Conservation (phyloP, 2,113 vertebrate genomes). For the Chlorodrepanis virens region DNA sequence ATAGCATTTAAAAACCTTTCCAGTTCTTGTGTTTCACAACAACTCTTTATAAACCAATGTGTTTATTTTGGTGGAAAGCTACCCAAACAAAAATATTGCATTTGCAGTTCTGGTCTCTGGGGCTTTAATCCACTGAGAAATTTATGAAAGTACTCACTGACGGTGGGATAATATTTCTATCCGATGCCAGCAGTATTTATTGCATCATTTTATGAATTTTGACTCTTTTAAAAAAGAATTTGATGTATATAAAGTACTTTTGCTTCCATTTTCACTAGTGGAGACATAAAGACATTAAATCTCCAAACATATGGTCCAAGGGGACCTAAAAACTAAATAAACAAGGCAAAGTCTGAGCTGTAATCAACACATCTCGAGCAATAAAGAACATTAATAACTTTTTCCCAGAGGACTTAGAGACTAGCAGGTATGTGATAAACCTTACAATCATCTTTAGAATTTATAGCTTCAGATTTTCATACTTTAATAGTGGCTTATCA, state of each 20-base stretch:
- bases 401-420: neutral
- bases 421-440: neutral
- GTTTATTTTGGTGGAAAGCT: slow-evolving; percentile 19
- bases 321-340: slow-evolving; percentile 6
- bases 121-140: slow-evolving; percentile 7
- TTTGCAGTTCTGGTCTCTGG: slow-evolving; percentile 1
- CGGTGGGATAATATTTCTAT: neutral
- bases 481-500: neutral
- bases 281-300: neutral
- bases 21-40: neutral
- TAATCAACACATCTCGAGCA: slow-evolving; percentile 16
- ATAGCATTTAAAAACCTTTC: neutral
- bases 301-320: neutral
- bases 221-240: neutral
- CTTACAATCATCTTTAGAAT: neutral
- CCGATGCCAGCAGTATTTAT: neutral
- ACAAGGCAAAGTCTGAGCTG: neutral
- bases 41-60: neutral
- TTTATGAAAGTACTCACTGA: neutral
- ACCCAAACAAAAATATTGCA: slow-evolving; percentile 1
- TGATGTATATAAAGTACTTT: neutral
- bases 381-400: neutral
- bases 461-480: neutral
- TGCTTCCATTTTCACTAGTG: neutral
- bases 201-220: neutral